Conservation (phyloP, 2,113 vertebrate genomes). For the Alouatta palliata region DNA sequence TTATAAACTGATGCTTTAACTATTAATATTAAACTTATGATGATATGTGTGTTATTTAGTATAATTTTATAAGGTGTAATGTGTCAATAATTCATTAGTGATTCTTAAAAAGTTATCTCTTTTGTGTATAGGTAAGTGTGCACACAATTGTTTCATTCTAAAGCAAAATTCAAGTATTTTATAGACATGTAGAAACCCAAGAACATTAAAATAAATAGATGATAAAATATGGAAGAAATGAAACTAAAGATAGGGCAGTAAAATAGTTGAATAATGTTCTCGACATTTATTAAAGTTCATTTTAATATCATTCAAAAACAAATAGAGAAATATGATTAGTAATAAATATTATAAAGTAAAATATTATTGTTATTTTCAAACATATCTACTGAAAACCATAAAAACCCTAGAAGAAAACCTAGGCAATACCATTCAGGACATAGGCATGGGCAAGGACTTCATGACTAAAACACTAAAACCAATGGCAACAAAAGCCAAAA, state of each 20-base stretch:
- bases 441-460: too few relatives aligned
- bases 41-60: background rate
- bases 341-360: background rate
- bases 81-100: background rate
- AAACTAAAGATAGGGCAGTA: background rate
- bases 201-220: background rate
- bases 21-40: background rate
- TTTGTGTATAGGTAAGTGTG: background rate
- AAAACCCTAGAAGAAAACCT: too few relatives aligned
- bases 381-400: background rate
- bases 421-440: too few relatives aligned
- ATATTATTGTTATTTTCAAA: background rate
- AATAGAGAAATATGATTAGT: background rate
- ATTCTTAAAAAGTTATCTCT: background rate
- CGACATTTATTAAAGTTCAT: background rate
- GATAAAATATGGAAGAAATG: background rate
- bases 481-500: too few relatives aligned
- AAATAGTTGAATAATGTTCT: background rate
- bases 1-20: background rate
- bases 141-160: background rate
- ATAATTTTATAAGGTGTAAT: background rate
- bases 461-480: too few relatives aligned
- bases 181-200: background rate
- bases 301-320: background rate
- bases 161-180: background rate